phyloP scores from a whole-genome alignment of 2,797 vertebrate genomes.

The Onychomys leucogaster region DNA sequence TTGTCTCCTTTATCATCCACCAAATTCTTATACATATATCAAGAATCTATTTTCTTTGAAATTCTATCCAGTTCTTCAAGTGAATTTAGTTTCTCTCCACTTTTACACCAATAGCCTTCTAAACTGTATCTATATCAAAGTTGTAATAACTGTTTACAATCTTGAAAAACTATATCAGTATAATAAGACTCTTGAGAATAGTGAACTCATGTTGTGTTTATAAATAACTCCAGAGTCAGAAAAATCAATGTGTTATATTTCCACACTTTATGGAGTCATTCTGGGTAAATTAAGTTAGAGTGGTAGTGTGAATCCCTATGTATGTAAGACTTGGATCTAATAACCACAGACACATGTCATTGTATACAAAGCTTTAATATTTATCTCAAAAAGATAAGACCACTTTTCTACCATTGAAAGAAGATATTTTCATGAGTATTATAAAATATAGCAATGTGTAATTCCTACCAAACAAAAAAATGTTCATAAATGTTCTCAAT shows the following conservation, averaged over 20 bases:
- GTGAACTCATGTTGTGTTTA: neutral
- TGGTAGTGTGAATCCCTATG: neutral
- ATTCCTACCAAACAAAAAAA: neutral
- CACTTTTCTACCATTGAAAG: neutral
- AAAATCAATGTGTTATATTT: constrained; percentile 11
- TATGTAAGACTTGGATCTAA: neutral
- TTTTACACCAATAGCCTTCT: neutral
- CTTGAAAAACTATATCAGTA: neutral
- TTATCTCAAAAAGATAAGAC: neutral
- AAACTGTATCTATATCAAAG: neutral
- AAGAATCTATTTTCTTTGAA: neutral
- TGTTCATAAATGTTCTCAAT: neutral
- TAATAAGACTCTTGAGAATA: neutral
- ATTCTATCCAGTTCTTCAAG: neutral
- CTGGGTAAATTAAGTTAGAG: neutral
- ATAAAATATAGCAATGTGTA: neutral
- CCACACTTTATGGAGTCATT: neutral
- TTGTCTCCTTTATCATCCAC: neutral
- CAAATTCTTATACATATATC: constrained; percentile 15
- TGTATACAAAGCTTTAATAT: neutral
- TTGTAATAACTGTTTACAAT: neutral
- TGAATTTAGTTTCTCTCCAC: constrained; percentile 19
- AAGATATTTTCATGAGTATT: neutral
- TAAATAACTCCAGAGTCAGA: neutral
- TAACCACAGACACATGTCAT: neutral